phyloP scores from a whole-genome alignment of 92 coral and sea anemone genomes.

The Isaurus tuberculatus region DNA sequence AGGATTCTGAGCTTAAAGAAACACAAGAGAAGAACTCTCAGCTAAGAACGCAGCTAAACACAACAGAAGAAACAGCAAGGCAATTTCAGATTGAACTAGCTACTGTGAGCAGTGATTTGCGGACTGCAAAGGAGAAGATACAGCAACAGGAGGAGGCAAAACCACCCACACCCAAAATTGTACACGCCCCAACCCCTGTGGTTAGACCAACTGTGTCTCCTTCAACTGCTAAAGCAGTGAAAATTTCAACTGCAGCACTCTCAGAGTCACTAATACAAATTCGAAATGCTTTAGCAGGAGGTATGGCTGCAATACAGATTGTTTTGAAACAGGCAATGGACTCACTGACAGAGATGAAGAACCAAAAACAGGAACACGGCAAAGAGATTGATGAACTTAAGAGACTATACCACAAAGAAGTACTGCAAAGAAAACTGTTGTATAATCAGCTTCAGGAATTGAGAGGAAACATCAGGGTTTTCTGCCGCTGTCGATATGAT shows the following conservation, averaged over 20 bases:
- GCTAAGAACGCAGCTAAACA: constrained; percentile 53
- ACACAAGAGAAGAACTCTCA: constrained; percentile 48
- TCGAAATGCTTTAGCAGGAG: constrained; percentile 40
- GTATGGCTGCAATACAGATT: constrained; percentile 28
- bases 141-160: constrained; percentile 22
- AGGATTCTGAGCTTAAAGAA: constrained; percentile 53
- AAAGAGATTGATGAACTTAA: constrained; percentile 70
- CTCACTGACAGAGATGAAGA: constrained; percentile 38
- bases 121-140: constrained; percentile 48
- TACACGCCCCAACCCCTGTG: constrained; percentile 32
- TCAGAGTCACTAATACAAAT: constrained; percentile 44
- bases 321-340: constrained; percentile 44
- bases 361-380: constrained; percentile 17
- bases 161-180: constrained; percentile 36
- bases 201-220: constrained; percentile 45
- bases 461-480: constrained; percentile 84
- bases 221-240: constrained; percentile 52
- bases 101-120: constrained; percentile 64
- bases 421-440: constrained; percentile 76
- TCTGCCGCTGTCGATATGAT: constrained; percentile 83
- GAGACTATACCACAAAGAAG: constrained; percentile 79
- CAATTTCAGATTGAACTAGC: constrained; percentile 66
- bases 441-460: constrained; percentile 85
- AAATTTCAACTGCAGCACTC: constrained; percentile 32
- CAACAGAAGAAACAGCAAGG: constrained; percentile 59